phyloP scores from a whole-genome alignment of 2,888 invertebrate genomes.

The Corythucha ciliata region DNA sequence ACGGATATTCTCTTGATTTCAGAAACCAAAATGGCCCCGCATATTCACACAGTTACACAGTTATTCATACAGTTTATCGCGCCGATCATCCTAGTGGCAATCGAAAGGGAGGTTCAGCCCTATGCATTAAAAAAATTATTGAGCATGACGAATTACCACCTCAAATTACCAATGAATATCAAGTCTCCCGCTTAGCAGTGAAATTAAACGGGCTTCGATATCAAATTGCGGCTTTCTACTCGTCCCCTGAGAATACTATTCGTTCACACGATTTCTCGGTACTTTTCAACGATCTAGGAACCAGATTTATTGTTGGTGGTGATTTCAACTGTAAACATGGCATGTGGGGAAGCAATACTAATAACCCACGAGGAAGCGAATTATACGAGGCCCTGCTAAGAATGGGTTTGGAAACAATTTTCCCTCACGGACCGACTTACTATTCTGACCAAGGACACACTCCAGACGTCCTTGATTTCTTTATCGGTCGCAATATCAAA shows the following conservation, averaged over 20 bases:
- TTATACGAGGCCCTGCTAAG: no score
- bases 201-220: not conserved
- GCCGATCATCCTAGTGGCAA: slow-evolving; percentile 13
- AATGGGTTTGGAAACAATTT: no score
- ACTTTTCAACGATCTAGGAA: not conserved
- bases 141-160: slow-evolving; percentile 1
- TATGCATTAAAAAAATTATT: not conserved
- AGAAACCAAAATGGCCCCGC: slow-evolving; percentile 10
- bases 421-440: no score
- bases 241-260: not conserved
- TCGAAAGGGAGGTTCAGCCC: not conserved
- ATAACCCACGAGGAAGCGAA: no score
- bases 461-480: no score
- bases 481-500: no score
- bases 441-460: no score
- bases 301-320: slow-evolving; percentile 1
- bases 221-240: slow-evolving; percentile 7
- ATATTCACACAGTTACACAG: not conserved
- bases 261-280: not conserved
- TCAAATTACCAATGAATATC: not conserved
- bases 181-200: not conserved
- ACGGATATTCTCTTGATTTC: slow-evolving; percentile 4
- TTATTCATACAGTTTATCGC: not conserved
- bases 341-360: no score
- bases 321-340: no score